These are phyloP conservation scores for Ibidorhyncha struthersii DNA, from an alignment of 2,113 vertebrate genomes.

Conservation along the genomic window DNA sequence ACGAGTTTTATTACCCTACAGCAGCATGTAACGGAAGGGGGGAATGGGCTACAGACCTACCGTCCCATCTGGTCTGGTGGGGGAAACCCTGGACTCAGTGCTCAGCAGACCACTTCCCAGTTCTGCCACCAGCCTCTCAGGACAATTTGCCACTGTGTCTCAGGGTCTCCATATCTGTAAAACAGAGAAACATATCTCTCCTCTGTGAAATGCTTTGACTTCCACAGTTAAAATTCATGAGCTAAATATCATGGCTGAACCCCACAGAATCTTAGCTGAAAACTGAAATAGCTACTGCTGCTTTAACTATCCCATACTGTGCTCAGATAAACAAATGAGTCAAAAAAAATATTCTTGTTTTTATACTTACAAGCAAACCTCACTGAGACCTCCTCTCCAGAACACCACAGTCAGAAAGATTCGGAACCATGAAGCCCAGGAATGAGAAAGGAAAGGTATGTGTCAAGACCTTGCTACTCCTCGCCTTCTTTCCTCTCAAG, in stretches of 20 bases:
- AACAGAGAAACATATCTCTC: not conserved
- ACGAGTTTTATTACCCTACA: not conserved
- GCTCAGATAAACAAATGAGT: not conserved
- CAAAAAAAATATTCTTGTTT: not conserved
- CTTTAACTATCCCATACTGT: not conserved
- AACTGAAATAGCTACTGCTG: not conserved
- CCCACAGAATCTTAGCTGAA: not conserved
- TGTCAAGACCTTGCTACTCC: not conserved
- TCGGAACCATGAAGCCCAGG: not conserved
- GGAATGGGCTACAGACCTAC: not conserved
- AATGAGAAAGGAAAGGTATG: not conserved
- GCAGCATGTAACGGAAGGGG: not conserved
- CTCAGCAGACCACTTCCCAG: not conserved
- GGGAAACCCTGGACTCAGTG: not conserved
- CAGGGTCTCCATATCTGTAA: not conserved
- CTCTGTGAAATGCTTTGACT: not conserved
- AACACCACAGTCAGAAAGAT: not conserved
- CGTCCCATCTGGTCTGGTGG: not conserved
- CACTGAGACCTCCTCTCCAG: not conserved
- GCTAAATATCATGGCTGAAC: not conserved
- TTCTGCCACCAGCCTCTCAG: not conserved
- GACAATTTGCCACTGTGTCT: not conserved
- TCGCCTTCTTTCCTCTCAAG: not conserved
- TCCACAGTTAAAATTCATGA: not conserved
- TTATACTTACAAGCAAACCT: not conserved